Percentiles rank a stretch among this genome's conserved stretches.
These are phyloP conservation scores for Manduca sexta DNA, from an alignment of 1,140 invertebrate species.

Conservation along the genomic window DNA sequence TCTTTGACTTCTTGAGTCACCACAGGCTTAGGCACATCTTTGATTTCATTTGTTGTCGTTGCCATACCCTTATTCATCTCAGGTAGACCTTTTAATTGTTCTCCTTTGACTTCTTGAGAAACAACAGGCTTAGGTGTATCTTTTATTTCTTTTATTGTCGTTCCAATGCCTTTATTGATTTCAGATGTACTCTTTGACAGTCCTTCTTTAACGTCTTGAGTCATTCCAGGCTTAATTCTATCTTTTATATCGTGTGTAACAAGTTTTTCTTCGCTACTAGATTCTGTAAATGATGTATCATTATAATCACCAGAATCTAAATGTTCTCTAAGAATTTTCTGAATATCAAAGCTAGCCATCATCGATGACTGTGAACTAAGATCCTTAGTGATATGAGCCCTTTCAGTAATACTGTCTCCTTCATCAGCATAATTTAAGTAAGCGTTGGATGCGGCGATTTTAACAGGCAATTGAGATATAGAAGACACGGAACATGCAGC, in stretches of 20 bases:
- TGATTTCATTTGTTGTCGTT: too few species aligned
- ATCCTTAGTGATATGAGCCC: slow-evolving; percentile 41
- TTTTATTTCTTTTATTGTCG: too few species aligned
- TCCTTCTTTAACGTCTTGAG: background rate
- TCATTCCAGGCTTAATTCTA: background rate
- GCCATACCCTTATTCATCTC: too few species aligned
- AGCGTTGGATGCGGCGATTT: slow-evolving; percentile 49
- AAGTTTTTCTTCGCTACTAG: slow-evolving; percentile 55
- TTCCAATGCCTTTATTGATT: too few species aligned
- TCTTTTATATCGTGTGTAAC: slow-evolving; percentile 35
- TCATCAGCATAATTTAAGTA: slow-evolving; percentile 55
- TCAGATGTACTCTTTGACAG: too few species aligned
- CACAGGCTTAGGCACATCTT: too few species aligned
- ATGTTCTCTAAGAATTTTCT: slow-evolving; percentile 55
- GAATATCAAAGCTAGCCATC: slow-evolving; percentile 66
- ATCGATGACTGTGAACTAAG: slow-evolving; percentile 56
- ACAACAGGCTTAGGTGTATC: too few species aligned
- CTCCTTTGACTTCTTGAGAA: too few species aligned
- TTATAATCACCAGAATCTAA: slow-evolving; percentile 59
- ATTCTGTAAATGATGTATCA: slow-evolving; percentile 56
- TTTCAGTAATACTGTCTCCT: slow-evolving; percentile 41
- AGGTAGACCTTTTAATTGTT: too few species aligned
- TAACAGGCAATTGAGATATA: slow-evolving; percentile 50
- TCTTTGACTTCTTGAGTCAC: too few species aligned
- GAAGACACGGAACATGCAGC: slow-evolving; percentile 53